Evolutionary conservation across 2,113 vertebrate genomes (phyloP), one percentile per base, ranked within the genome.

Genomic region (Leptobrachium ailaonicum): DNA sequence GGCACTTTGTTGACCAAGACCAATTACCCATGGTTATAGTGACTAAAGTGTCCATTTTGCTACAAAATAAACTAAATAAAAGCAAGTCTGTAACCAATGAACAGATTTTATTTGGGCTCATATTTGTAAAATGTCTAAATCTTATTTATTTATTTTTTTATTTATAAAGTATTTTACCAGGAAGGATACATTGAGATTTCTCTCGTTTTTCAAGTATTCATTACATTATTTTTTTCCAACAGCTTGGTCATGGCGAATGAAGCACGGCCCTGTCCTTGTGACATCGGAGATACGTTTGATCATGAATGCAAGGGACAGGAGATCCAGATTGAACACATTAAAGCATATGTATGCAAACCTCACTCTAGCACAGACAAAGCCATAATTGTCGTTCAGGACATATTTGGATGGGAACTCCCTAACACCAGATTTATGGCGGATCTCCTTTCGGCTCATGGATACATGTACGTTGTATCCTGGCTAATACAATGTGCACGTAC

Each of bases 371-470:
- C 94, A 0, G 92, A 95, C 78, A 97, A 92, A 84, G 96, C 95
- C 0, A 80, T 99, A 71, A 90, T 99, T 71, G 90, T 98, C 47
- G 88, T 94, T 75, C 97, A 98, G n/a, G 97, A 99, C 47, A 90
- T 97, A 60, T 97, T 83, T 71, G 97, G 97, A 64, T 99, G 97
- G 97, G 83, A 84, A 10, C 89, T 98, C 44, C 91, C 96, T 79
- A 98, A 98, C 70, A 98, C 93, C 0, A 93, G 96, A 93, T 98
- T 94, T 63, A 95, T 99, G 83, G 93, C 94, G 0, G 97, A 99
- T 82, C 91, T 98, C 89, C 87, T 99, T 41, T 91, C 96, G 7
- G 78, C 89, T 40, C 93, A 95, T 13, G 96, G 97, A 92, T 99
- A 96, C 84, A 88, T 87, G 97, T 97, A 88, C 50, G 93, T 73